Evolutionary conservation across 1,140 invertebrate species (phyloP), one percentile per base, ranked within the genome.

Genomic region (Cydia fagiglandana): DNA sequence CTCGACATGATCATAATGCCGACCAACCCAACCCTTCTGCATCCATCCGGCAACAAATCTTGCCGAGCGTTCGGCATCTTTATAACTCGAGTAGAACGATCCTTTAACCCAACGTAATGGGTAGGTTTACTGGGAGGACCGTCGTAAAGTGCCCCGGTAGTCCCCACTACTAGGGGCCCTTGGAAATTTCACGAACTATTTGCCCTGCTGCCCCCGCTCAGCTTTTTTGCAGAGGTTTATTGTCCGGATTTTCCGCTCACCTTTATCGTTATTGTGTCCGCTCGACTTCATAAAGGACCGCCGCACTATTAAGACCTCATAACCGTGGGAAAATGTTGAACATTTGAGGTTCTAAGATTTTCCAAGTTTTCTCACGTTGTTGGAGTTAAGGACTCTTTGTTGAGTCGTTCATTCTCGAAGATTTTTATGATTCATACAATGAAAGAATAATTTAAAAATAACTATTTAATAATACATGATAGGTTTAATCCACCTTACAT

Each of bases 241-340:
- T 91, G 91, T 91, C 86, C 91, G 89, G 91, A 93, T 91, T 93
- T 92, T 91, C 86, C 85, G 85, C 86, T 91, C 89, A 93, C 91
- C 91, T 93, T 91, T 91, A 91, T 90, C 87, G 91, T 88, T 91
- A 91, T 91, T 91, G 87, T 91, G 88, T 91, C 83, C 90, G 88
- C 88, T 81, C 85, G 90, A 88, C 88, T 93, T 90, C 90, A 91
- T 93, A 91, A 90, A 89, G 87, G 88, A 84, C 80, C 80, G 76
- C 78, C 83, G 84, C 84, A 89, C 89, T 91, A 91, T 92, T 91
- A 92, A 88, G 87, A 90, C 88, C 86, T 91, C 90, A 91, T 91
- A 91, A 91, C 86, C 90, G 90, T 91, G 91, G 91, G 91, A 93
- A 92, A 87, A 86, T 70, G 79, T 82, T 50, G 73, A 78, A 64